Conservation (phyloP, 2,797 vertebrate genomes). For the Platyrinchus mystaceus region DNA sequence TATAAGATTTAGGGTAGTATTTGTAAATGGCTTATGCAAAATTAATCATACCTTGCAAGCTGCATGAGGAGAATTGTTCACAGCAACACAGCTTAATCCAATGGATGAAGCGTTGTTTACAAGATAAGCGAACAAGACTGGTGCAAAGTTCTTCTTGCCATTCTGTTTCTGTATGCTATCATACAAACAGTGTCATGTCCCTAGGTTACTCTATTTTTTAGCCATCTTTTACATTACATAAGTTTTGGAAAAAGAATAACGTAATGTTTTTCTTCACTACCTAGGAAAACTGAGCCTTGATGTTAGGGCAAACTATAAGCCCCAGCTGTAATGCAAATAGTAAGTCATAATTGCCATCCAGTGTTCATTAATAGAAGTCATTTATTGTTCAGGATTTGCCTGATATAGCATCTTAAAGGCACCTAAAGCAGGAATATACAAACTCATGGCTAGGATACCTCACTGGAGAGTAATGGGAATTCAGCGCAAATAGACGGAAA, state of each 20-base stretch:
- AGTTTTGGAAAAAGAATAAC: not conserved
- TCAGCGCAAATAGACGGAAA: not conserved
- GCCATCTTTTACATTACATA: not conserved
- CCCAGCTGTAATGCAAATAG: not conserved
- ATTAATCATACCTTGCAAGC: not conserved
- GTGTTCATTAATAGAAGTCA: not conserved
- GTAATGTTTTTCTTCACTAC: not conserved
- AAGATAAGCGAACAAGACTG: not conserved
- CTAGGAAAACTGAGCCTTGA: not conserved
- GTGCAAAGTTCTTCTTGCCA: not conserved
- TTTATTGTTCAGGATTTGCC: not conserved
- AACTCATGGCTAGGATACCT: not conserved
- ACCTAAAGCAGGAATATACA: not conserved
- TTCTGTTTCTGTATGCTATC: not conserved
- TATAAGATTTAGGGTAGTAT: constrained; percentile 38
- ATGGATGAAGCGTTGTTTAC: not conserved
- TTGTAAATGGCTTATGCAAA: constrained; percentile 23
- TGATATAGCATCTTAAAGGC: not conserved
- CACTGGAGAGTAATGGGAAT: not conserved
- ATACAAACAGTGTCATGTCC: not conserved
- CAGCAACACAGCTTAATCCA: not conserved
- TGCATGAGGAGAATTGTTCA: not conserved
- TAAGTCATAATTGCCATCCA: not conserved
- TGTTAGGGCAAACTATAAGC: not conserved
- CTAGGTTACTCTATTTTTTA: not conserved